phyloP scores from a whole-genome alignment of 2,888 invertebrate species.

The Papilio elwesi region DNA sequence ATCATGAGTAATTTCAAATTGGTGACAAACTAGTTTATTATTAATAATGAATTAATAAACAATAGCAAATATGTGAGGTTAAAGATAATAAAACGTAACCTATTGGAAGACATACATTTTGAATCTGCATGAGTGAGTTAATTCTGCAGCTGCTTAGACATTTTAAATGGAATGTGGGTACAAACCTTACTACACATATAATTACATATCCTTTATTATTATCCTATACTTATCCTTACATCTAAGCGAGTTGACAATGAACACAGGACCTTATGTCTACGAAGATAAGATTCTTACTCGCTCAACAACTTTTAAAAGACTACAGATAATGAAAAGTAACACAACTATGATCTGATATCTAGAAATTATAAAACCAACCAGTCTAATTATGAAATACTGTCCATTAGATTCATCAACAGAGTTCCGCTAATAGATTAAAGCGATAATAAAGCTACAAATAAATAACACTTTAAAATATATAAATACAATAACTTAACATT shows the following conservation, averaged over 20 bases:
- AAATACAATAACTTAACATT: conserved; percentile 83
- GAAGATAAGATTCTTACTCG: conserved; percentile 50
- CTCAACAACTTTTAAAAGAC: conserved; percentile 55
- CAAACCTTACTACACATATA: conserved; percentile 39
- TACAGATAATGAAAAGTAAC: conserved; percentile 58
- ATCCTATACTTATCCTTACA: conserved; percentile 44
- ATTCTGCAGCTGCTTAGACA: conserved; percentile 49
- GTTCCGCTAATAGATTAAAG: conserved; percentile 72
- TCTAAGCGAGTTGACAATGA: conserved; percentile 61
- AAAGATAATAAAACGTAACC: conserved; percentile 63
- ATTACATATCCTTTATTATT: too few species aligned
- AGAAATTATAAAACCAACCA: conserved; percentile 68
- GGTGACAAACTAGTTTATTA: conserved; percentile 28
- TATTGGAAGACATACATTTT: conserved; percentile 80
- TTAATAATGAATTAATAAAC: conserved; percentile 28
- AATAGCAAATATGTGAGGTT: conserved; percentile 39
- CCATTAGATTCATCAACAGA: conserved; percentile 59
- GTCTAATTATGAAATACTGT: conserved; percentile 72
- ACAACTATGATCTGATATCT: conserved; percentile 64
- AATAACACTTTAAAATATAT: conserved; percentile 84
- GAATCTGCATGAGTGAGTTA: conserved; percentile 60
- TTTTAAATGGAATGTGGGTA: conserved; percentile 65
- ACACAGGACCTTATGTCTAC: conserved; percentile 55
- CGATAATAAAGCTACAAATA: conserved; percentile 82
- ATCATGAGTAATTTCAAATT: conserved; percentile 24